phyloP scores from a whole-genome alignment of 2,113 vertebrate genomes.

The Irena cyanogastra region DNA sequence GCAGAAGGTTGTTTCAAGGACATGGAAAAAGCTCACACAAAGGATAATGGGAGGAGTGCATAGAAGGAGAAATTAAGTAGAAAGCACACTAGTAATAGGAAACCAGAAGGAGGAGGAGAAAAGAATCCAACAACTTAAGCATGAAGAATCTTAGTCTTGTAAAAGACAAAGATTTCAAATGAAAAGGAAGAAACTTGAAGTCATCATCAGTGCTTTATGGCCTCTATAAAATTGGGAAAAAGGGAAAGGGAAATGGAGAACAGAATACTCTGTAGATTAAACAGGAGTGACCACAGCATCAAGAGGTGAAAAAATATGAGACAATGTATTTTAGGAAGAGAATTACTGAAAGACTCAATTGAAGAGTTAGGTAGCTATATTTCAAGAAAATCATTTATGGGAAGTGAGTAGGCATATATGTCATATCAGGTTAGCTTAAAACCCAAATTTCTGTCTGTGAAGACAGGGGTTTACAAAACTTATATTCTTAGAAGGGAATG shows the following conservation, averaged over 20 bases:
- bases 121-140: background rate
- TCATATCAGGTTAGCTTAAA: background rate
- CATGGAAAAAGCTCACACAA: background rate
- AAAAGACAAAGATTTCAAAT: background rate
- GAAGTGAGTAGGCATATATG: accelerated
- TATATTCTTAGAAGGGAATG: background rate
- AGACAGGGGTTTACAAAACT: background rate
- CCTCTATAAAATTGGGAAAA: background rate
- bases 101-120: background rate
- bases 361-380: background rate
- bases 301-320: background rate
- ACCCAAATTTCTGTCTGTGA: background rate
- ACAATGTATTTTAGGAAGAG: background rate
- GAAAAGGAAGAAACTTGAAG: background rate
- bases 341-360: background rate
- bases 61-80: background rate
- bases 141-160: background rate
- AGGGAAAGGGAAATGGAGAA: background rate
- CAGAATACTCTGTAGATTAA: background rate
- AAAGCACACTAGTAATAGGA: background rate
- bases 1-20: background rate
- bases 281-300: background rate
- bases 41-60: background rate
- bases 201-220: background rate
- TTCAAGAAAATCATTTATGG: background rate